phyloP scores from a whole-genome alignment of 2,797 vertebrate genomes.

The Distichodus sexfasciatus region DNA sequence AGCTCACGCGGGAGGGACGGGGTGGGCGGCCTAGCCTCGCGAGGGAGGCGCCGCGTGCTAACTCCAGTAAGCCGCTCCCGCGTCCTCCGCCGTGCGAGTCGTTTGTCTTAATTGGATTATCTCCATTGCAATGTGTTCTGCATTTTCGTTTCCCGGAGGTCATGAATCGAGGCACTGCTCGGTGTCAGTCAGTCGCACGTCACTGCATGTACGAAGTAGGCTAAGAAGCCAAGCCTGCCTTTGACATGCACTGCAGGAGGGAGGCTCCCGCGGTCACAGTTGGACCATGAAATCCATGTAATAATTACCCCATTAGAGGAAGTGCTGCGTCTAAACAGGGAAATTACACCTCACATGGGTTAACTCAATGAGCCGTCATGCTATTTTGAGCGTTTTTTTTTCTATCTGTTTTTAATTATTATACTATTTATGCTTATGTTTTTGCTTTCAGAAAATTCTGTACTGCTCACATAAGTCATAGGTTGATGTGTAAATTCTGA shows the following conservation, averaged over 20 bases:
- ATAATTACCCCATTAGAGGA: conserved; percentile 31
- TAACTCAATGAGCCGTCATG: too few relatives aligned
- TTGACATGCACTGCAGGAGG: neutral
- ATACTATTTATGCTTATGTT: too few relatives aligned
- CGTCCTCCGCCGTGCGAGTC: conserved; percentile 20
- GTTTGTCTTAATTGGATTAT: conserved; percentile 42
- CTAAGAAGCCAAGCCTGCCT: conserved; percentile 15
- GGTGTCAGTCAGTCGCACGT: neutral
- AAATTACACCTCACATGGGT: too few relatives aligned
- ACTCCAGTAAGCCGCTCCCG: neutral
- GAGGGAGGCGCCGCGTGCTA: too few relatives aligned
- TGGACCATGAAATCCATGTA: conserved; percentile 25
- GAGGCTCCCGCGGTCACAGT: conserved; percentile 25
- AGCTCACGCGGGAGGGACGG: conserved; percentile 17
- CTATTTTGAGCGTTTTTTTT: too few relatives aligned
- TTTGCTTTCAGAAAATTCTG: too few relatives aligned
- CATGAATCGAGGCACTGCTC: conserved; percentile 9
- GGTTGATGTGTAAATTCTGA: too few relatives aligned
- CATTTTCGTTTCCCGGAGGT: conserved; percentile 29
- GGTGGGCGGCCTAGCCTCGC: too few relatives aligned
- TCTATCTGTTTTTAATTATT: too few relatives aligned
- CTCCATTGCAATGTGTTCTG: conserved; percentile 26
- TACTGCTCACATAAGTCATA: too few relatives aligned
- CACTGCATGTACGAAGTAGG: conserved; percentile 15
- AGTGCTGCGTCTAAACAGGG: too few relatives aligned